Conservation (phyloP, 30 jellyfish, hydroid and myxozoan genomes). For the Hydractinia symbiolongicarpus region DNA sequence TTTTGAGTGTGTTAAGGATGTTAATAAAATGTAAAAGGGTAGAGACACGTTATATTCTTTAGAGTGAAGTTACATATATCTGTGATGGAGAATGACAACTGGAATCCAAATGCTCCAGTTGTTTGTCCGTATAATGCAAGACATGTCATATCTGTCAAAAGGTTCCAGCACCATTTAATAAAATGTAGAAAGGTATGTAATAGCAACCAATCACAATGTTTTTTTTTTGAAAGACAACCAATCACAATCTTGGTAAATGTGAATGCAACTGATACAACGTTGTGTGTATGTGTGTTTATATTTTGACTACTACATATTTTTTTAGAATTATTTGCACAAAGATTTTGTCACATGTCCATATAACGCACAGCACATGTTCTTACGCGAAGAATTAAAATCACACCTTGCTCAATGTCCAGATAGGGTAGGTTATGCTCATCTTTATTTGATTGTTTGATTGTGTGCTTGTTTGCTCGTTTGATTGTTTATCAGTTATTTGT, state of each 20-base stretch:
- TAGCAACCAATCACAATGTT: not conserved
- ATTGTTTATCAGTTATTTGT: too few species aligned
- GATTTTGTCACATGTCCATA: slow-evolving; percentile 63
- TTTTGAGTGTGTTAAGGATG: too few species aligned
- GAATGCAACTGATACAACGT: too few species aligned
- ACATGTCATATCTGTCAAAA: slow-evolving; percentile 39
- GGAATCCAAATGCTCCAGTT: slow-evolving; percentile 59
- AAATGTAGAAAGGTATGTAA: slow-evolving; percentile 65
- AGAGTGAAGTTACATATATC: too few species aligned
- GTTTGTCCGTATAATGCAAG: slow-evolving; percentile 63
- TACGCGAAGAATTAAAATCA: slow-evolving; percentile 27
- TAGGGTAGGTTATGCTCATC: slow-evolving; percentile 27
- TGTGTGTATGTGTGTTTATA: too few species aligned
- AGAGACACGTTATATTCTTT: too few species aligned
- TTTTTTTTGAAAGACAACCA: not conserved
- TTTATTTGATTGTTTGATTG: not conserved
- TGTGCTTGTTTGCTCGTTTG: not conserved
- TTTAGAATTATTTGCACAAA: slow-evolving; percentile 54
- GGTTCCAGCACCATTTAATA: slow-evolving; percentile 51
- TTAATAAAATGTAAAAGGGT: too few species aligned
- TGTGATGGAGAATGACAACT: slow-evolving; percentile 35
- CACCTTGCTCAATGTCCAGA: slow-evolving; percentile 61
- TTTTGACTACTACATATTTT: not conserved
- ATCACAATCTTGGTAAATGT: too few species aligned
- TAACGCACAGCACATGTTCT: slow-evolving; percentile 51